These are phyloP conservation scores for Barnardius zonarius DNA, from an alignment of 2,113 vertebrate genomes.

Conservation along the genomic window DNA sequence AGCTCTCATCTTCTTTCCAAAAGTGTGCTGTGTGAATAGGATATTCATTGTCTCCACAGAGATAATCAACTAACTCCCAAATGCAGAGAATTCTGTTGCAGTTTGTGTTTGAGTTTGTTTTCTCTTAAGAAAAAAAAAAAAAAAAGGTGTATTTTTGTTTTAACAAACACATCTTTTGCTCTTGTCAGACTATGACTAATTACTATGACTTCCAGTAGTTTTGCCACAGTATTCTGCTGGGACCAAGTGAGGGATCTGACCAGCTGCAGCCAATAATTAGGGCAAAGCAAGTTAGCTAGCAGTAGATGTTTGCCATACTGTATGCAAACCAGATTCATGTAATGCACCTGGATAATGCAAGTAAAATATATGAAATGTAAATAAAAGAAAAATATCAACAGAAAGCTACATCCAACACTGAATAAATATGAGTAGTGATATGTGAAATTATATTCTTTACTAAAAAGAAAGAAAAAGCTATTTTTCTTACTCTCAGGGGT, in stretches of 20 bases:
- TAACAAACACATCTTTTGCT: neutral
- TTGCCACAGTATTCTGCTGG: neutral
- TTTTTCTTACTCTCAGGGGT: neutral
- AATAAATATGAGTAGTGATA: neutral
- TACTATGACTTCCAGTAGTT: constrained; percentile 20
- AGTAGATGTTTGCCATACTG: neutral
- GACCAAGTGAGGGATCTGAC: neutral
- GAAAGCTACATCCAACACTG: neutral
- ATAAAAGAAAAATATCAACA: neutral
- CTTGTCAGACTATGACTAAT: constrained; percentile 26
- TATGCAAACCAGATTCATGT: neutral
- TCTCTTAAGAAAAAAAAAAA: neutral
- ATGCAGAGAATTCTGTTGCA: neutral
- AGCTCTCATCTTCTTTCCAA: neutral
- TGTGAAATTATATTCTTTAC: neutral
- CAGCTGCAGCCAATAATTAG: constrained; percentile 21
- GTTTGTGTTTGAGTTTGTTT: neutral
- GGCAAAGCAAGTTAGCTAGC: neutral
- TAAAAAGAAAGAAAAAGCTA: neutral
- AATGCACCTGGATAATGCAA: neutral
- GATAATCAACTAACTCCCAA: neutral
- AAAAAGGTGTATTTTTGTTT: neutral
- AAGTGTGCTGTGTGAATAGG: neutral
- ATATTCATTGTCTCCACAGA: neutral
- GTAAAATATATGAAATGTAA: neutral